Conservation (phyloP, 1,140 invertebrate genomes). For the Episyrphus balteatus region DNA sequence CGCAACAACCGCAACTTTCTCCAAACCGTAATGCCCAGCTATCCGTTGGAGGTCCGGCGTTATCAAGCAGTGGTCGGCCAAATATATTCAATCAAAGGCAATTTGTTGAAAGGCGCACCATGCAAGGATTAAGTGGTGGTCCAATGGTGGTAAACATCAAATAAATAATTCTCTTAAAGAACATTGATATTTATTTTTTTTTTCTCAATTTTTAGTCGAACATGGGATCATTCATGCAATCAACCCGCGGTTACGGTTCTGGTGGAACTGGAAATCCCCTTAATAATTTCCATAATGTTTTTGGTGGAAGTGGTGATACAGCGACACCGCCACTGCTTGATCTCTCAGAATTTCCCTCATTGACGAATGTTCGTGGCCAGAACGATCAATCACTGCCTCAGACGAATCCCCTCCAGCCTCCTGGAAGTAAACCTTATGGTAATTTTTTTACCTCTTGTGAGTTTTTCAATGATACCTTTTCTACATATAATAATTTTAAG, state of each 20-base stretch:
- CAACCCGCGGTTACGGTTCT: conserved; percentile 50
- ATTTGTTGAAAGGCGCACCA: conserved; percentile 63
- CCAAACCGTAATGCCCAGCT: conserved; percentile 42
- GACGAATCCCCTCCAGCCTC: conserved; percentile 66
- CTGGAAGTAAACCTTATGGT: conserved; percentile 82
- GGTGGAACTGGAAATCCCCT: conserved; percentile 40
- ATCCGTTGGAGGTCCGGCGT: conserved; percentile 41
- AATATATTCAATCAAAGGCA: conserved; percentile 56
- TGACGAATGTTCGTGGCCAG: conserved; percentile 67
- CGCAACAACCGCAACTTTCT: conserved; percentile 47
- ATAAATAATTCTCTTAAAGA: not conserved
- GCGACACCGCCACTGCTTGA: conserved; percentile 74
- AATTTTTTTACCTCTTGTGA: conserved; percentile 39
- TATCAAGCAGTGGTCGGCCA: conserved; percentile 41
- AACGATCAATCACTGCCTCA: conserved; percentile 64
- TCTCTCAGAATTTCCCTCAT: conserved; percentile 80
- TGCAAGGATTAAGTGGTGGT: conserved; percentile 43
- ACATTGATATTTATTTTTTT: not conserved
- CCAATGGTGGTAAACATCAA: conserved; percentile 20
- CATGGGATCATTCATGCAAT: conserved; percentile 37
- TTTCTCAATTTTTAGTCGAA: conserved; percentile 22
- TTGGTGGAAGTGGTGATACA: conserved; percentile 50
- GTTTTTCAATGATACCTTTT: conserved; percentile 30
- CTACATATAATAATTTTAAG: too few species aligned
- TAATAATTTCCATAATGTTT: conserved; percentile 65